Percentiles rank a stretch among this genome's conserved stretches.
Evolutionary conservation across 2,113 vertebrate species (phyloP).

Genomic region (Ibidorhyncha struthersii): DNA sequence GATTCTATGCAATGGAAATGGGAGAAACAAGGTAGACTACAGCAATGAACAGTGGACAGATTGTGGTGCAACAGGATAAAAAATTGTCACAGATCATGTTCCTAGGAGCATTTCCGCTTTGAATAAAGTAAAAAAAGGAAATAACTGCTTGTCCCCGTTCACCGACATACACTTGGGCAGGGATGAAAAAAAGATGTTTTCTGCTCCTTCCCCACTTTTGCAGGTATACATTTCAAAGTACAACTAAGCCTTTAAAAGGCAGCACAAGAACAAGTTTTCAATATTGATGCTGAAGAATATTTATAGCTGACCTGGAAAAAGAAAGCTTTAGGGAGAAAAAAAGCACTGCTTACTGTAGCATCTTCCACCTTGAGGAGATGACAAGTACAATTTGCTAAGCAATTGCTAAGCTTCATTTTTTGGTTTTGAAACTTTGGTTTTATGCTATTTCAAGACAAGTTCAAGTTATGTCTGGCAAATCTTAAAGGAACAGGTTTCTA

Average conservation of each 20-base stretch:
- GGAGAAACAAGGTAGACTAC: neutral
- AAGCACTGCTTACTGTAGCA: neutral
- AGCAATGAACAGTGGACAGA: neutral
- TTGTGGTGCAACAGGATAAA: neutral
- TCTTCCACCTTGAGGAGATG: neutral
- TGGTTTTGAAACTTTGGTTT: neutral
- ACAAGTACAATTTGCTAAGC: neutral
- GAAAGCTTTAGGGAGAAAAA: neutral
- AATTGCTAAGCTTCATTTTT: neutral
- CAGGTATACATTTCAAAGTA: neutral
- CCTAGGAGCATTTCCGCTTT: neutral
- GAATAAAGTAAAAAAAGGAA: neutral
- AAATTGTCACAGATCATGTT: neutral
- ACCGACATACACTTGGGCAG: neutral
- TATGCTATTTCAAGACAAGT: neutral
- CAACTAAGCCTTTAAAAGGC: neutral
- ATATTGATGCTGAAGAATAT: slow-evolving; percentile 3
- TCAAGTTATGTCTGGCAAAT: neutral
- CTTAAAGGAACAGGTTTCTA: neutral
- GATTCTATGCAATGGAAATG: neutral
- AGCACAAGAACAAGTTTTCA: neutral
- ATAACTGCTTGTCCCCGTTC: neutral
- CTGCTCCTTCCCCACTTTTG: neutral
- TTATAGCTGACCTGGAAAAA: slow-evolving; percentile 22
- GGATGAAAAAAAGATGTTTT: neutral